Conservation (phyloP, 2,113 vertebrate genomes). For the Pseudorhombus dupliciocellatus region DNA sequence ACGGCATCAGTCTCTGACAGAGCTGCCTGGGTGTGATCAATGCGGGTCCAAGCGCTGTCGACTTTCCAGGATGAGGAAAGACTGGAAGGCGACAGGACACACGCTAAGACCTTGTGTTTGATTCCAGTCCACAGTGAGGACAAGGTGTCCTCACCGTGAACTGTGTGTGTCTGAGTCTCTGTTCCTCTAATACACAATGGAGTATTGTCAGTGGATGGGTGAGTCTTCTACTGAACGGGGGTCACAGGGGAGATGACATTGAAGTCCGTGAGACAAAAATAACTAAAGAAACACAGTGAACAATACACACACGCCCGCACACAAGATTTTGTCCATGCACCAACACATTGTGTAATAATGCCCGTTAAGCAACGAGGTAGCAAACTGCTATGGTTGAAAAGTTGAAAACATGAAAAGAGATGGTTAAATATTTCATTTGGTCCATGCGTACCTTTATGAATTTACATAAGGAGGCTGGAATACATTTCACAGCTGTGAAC, state of each 20-base stretch:
- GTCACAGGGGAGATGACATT: slow-evolving; percentile 65
- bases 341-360: background rate
- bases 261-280: slow-evolving; percentile 48
- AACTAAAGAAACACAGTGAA: slow-evolving; percentile 17
- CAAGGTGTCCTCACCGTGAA: slow-evolving; percentile 64
- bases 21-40: slow-evolving; percentile 12
- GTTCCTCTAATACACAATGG: slow-evolving; percentile 71
- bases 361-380: slow-evolving; percentile 7
- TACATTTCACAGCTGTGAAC: slow-evolving; percentile 22
- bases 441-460: slow-evolving; percentile 20
- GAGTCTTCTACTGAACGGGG: slow-evolving; percentile 38
- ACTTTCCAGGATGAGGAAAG: slow-evolving; percentile 19
- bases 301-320: slow-evolving; percentile 25
- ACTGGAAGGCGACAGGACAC: slow-evolving; percentile 33
- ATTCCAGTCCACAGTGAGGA: slow-evolving; percentile 33
- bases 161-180: slow-evolving; percentile 37
- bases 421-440: slow-evolving; percentile 9
- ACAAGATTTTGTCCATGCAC: background rate
- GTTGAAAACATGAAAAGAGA: background rate
- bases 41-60: slow-evolving; percentile 6
- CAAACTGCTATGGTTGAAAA: slow-evolving; percentile 12
- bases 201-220: slow-evolving; percentile 62
- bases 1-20: slow-evolving; percentile 17
- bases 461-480: slow-evolving; percentile 13
- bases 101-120: slow-evolving; percentile 24